Base-by-base conservation (phyloP, 1,140 invertebrate species). In the Maconellicoccus hirsutus region DNA sequence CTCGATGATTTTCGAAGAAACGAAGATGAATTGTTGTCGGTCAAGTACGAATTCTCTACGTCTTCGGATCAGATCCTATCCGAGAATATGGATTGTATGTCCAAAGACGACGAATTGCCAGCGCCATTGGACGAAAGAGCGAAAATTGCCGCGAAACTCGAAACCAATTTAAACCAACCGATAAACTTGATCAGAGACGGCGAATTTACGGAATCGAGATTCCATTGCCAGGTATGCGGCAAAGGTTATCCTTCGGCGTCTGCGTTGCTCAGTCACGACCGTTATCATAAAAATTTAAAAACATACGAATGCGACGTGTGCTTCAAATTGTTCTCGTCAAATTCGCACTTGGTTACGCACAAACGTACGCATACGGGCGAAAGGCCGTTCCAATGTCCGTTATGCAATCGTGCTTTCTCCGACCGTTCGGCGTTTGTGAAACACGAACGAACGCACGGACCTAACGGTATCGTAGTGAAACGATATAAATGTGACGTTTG, bases 401-500 rank as follows among this genome's bases (percentile, higher is more conserved):
- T 91, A 39, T 92, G 90, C 76, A 70, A 52, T 72, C 74, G 69
- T 74, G 76, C 66, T 10, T 87, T 83, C 76, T 86, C 81, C 0
- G 79, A 82, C 33, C 83, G 83, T 70, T 83, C 82, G 69, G 81
- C 85, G 69, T 75, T 87, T 25, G 78, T 81, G 72, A 76, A 88
- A 10, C 89, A 92, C 79, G 79, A 89, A 59, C 79, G 85, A 1
- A 86, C 86, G 25, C 88, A 90, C 77, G 61, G 61, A 16, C 61
- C 61, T 12, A 66, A 66, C 25, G 61, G 61, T 75, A 82, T 78
- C 1, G 77, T 81, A 19, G 70, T 70, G 21, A 63, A 59, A 21
- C 86, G 86, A 16, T 86, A 88, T 72, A 83, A 88, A 1, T 92
- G 89, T 76, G 85, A 87, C 23, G 83, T 88, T 0, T 92, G 89